phyloP scores from a whole-genome alignment of 1,140 invertebrate species.

The Bombus ignitus region DNA sequence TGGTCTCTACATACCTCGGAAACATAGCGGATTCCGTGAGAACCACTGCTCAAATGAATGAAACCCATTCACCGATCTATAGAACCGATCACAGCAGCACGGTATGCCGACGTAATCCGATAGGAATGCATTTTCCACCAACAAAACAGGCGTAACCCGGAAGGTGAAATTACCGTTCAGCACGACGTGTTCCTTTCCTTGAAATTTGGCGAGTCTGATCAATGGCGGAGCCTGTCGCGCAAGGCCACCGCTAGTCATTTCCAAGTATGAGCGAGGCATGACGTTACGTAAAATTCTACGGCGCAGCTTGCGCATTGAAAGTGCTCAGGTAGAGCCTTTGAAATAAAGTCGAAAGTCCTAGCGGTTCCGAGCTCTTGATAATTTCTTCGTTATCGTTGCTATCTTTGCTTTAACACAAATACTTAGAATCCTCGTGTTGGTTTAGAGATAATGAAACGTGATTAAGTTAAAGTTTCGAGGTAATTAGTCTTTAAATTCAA shows the following conservation, averaged over 20 bases:
- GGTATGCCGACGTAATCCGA: slow-evolving; percentile 61
- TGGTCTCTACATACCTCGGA: not conserved
- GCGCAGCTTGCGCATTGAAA: not conserved
- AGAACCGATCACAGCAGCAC: slow-evolving; percentile 23
- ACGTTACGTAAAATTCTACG: not conserved
- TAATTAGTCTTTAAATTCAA: not conserved
- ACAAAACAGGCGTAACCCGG: slow-evolving; percentile 32
- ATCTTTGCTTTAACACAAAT: not conserved
- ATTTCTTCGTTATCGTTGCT: not conserved
- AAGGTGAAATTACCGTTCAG: slow-evolving; percentile 15
- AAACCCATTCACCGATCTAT: slow-evolving; percentile 61
- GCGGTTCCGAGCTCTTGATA: not conserved
- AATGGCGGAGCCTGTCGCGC: no score
- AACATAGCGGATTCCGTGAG: slow-evolving; percentile 23
- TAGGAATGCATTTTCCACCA: slow-evolving; percentile 69
- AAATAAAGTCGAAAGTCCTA: not conserved
- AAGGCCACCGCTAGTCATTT: not conserved
- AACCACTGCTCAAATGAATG: slow-evolving; percentile 61
- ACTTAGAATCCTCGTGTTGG: not conserved
- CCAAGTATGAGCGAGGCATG: no score
- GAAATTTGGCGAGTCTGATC: slow-evolving; percentile 12
- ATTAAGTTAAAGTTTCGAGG: not conserved
- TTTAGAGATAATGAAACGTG: not conserved
- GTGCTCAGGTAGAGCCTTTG: not conserved
- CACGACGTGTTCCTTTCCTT: not conserved